Evolutionary conservation across 1,140 invertebrate genomes (phyloP), one percentile per base, ranked within the genome.

Genomic region (Apis laboriosa): DNA sequence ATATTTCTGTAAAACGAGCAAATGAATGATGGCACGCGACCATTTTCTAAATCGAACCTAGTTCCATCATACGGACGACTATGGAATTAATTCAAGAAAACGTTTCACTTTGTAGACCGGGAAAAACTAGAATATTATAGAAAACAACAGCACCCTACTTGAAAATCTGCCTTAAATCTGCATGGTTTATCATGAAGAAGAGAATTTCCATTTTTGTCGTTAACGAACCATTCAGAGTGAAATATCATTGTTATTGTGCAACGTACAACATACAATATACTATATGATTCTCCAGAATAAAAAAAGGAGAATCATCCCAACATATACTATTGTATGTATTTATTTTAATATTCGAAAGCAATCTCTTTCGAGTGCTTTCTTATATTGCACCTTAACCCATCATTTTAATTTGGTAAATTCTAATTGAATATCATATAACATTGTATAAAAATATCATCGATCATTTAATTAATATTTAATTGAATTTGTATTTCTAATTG

Each of bases 381-480:
- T 58, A 43, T 58, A 61, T 19, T 43, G 15, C 9, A 11, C 9
- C 21, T 21, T 17, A 8, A 3, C 21, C 64, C 12, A 8, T 53
- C 9, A n/a, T 4, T 77, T 34, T 68, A 77, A 77, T 77, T 58
- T 28, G 34, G 43, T 68, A 53, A 68, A 68, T 58, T 67, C 76
- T 49, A 68, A 17, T 77, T 77, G 76, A 77, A 15, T 21, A 53
- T 77, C 28, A 28, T 77, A 19, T 11, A 7, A 49, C 15, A 51
- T 49, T 58, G 34, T 17, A 0, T 24, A 68, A 68, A 77, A 77
- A 77, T 67, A 77, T 34, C 63, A 66, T 67, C 43, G 58, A 15
- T 34, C 51, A 63, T 75, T 75, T 75, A 49, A 63, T 75, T 75
- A 63, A 49, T 60, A 60, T 34, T 75, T 63, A 58, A 60, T 75